A percentile compares a stretch with the other conserved stretches of the same genome.
phyloP scores from a whole-genome alignment of 2,113 vertebrate genomes.

The Myotis brandtii region DNA sequence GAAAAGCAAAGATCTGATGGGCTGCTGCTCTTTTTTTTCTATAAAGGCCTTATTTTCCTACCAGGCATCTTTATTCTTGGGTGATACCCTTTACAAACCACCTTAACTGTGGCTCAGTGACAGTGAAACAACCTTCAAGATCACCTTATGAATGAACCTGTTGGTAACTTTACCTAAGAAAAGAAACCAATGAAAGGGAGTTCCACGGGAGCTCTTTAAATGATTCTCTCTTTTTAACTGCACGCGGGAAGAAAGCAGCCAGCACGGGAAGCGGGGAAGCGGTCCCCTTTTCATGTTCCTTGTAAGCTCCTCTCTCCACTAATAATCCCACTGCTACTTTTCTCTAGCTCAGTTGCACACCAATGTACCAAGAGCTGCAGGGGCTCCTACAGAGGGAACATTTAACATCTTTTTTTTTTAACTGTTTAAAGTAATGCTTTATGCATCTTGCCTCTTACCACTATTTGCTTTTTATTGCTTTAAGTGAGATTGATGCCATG shows the following conservation, averaged over 20 bases:
- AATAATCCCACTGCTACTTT: slow-evolving; percentile 81
- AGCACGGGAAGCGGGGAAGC: slow-evolving; percentile 56
- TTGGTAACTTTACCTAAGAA: slow-evolving; percentile 82
- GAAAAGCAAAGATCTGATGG: slow-evolving; percentile 86
- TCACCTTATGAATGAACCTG: slow-evolving; percentile 86
- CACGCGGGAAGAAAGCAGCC: slow-evolving; percentile 76
- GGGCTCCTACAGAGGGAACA: slow-evolving; percentile 77
- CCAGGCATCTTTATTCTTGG: slow-evolving; percentile 85
- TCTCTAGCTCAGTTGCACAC: slow-evolving; percentile 83
- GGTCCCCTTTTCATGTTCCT: slow-evolving; percentile 81
- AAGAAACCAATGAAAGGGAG: slow-evolving; percentile 82
- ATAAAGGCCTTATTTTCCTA: slow-evolving; percentile 85
- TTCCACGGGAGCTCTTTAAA: slow-evolving; percentile 82
- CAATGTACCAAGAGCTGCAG: slow-evolving; percentile 78
- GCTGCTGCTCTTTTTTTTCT: slow-evolving; percentile 84
- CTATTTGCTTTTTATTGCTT: slow-evolving; percentile 81
- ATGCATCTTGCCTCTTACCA: slow-evolving; percentile 82
- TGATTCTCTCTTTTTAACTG: slow-evolving; percentile 82
- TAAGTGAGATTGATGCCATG: slow-evolving; percentile 78
- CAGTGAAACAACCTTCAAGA: slow-evolving; percentile 86
- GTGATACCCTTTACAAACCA: slow-evolving; percentile 84
- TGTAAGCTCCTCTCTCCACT: slow-evolving; percentile 78
- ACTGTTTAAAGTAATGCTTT: slow-evolving; percentile 82
- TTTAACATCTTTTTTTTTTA: slow-evolving; percentile 79
- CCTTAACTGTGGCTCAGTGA: slow-evolving; percentile 81